A percentile compares a stretch with the other conserved stretches of the same genome.
Evolutionary conservation across 2,888 invertebrate genomes (phyloP).

Genomic region (Thecophora atra): DNA sequence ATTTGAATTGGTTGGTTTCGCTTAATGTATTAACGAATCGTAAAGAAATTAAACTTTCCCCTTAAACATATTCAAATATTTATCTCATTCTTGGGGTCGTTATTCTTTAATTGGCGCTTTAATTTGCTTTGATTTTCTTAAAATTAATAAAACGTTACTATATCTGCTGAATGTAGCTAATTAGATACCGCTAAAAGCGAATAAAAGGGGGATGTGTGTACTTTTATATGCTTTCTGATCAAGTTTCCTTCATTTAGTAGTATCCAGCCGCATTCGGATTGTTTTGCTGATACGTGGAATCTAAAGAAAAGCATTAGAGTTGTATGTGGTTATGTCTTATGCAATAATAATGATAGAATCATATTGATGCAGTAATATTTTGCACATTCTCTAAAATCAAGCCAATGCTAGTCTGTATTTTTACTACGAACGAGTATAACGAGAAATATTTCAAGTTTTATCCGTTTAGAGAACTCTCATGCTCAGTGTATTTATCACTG

Average conservation of each 20-base stretch:
- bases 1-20: background rate
- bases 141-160: conserved; percentile 5
- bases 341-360: too few relatives aligned
- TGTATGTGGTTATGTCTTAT: background rate
- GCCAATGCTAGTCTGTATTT: too few relatives aligned
- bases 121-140: conserved; percentile 36
- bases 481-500: too few relatives aligned
- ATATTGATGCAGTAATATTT: too few relatives aligned
- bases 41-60: conserved; percentile 15
- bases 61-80: too few relatives aligned
- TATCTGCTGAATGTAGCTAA: conserved; percentile 16
- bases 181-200: conserved; percentile 15
- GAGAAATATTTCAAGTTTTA: too few relatives aligned
- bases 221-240: conserved; percentile 46
- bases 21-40: conserved; percentile 13
- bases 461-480: too few relatives aligned
- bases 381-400: too few relatives aligned
- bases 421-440: too few relatives aligned
- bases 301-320: conserved; percentile 44
- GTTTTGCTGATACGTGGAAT: conserved; percentile 64
- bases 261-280: conserved; percentile 65
- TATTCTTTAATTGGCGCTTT: background rate
- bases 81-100: background rate
- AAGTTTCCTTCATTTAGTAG: conserved; percentile 52
- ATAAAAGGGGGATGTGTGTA: too few relatives aligned